Base-by-base conservation (phyloP, 92 coral and sea anemone species). In the Phenganax marumi region DNA sequence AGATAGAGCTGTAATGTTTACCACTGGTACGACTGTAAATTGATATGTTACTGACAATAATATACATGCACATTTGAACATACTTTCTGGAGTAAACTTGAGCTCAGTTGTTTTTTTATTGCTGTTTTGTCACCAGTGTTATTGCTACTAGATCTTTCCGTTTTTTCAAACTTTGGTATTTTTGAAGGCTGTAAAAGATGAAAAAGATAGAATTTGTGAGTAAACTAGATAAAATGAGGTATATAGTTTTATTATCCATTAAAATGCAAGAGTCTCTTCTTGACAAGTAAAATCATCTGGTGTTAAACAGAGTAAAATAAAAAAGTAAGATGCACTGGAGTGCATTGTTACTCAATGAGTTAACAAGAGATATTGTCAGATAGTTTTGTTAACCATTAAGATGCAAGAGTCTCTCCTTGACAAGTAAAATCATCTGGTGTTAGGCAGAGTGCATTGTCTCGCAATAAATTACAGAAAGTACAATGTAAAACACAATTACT, bases 31-130 rank as follows among this genome's bases (percentile, higher is more conserved):
- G 14, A 21, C 14, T 25, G 17, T 16, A 12, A 6, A 66, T 17
- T 66, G 72, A 66, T 66, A 25, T 66, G 23, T 58, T 25, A 9
- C 4, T 39, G 17, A 66, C 26, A 25, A 66, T 25, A 66, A 25
- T 25, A 10, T 66, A 5, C 8, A 16, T 52, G 12, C 47, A 11
- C 47, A 11, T 7, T 18, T 8, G 7, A 17, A 61, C 83, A 48
- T n/a, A 78, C 83, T 63, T 78, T 78, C 73, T 61, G 46, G 0
- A 78, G 53, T 16, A 78, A 78, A 52, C 73, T 78, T 78, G 50
- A 8, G 25, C 83, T 78, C 47, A 78, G 12, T 63, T 62, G 72
- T 8, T 33, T 78, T 49, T 62, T 78, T 61, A 10, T 33, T 5
- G 6, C 73, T 1, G 68, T 50, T 8, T 7, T 77, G 10, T 14